Evolutionary conservation across 1,140 invertebrate species (phyloP).

Genomic region (Muscidifurax raptorellus): DNA sequence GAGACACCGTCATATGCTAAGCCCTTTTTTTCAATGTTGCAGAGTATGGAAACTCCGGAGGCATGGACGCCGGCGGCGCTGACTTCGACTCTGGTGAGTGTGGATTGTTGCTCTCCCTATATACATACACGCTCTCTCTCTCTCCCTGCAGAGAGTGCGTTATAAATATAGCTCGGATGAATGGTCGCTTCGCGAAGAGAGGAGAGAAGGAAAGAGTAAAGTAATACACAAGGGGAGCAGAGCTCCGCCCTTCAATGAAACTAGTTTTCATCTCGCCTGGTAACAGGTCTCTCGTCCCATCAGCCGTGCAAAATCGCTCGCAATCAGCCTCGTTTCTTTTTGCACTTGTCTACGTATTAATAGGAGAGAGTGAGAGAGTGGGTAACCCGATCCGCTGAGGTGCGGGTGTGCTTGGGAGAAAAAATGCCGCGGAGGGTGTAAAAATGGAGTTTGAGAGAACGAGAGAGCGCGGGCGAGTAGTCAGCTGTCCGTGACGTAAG

Average conservation of each 20-base stretch:
- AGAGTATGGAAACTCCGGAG: constrained; percentile 74
- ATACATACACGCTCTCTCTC: not conserved
- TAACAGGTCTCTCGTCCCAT: constrained; percentile 12
- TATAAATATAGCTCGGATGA: not conserved
- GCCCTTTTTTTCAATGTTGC: constrained; percentile 56
- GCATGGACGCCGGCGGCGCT: constrained; percentile 72
- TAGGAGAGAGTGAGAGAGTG: constrained; percentile 17
- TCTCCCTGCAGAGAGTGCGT: not conserved
- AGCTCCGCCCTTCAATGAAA: constrained; percentile 14
- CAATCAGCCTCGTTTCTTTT: not conserved
- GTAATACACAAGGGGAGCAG: not conserved
- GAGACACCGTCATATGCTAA: not conserved
- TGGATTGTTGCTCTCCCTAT: not conserved
- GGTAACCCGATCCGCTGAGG: constrained; percentile 31
- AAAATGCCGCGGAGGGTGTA: not conserved
- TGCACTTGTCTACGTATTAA: constrained; percentile 3
- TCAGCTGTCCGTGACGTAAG: constrained; percentile 73
- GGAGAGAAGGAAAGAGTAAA: not conserved
- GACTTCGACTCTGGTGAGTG: constrained; percentile 75
- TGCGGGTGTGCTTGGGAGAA: not conserved
- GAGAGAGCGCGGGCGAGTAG: constrained; percentile 50
- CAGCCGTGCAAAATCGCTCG: constrained; percentile 12
- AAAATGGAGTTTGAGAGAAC: not conserved
- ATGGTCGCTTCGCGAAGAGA: not conserved
- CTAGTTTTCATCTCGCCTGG: constrained; percentile 37